Evolutionary conservation across 2,113 vertebrate genomes (phyloP).

Genomic region (Paratilapia polleni): DNA sequence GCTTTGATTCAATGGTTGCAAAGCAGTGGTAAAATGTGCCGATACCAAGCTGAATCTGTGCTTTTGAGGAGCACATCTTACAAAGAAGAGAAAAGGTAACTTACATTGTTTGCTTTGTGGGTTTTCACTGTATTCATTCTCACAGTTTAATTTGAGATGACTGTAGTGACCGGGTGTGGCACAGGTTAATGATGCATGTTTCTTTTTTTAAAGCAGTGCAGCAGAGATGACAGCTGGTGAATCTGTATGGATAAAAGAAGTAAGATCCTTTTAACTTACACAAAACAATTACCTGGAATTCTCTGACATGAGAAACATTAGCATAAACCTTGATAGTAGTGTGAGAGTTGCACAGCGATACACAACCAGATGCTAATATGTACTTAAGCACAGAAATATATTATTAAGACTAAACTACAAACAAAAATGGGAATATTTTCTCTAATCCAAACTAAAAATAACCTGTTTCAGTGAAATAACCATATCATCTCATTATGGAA

Average conservation of each 20-base stretch:
- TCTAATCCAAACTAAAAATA: no score
- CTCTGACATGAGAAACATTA: no score
- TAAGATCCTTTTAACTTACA: not conserved
- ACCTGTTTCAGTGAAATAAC: no score
- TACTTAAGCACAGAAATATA: no score
- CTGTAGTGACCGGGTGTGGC: not conserved
- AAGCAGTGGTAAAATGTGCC: not conserved
- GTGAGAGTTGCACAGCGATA: no score
- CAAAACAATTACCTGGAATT: no score
- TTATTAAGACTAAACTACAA: no score
- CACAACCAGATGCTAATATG: no score
- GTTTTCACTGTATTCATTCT: no score
- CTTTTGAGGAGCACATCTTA: not conserved
- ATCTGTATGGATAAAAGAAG: not conserved
- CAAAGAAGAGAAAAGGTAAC: not conserved
- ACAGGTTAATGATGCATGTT: not conserved
- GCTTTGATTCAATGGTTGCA: not conserved
- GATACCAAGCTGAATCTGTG: not conserved
- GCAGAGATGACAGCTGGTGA: not conserved
- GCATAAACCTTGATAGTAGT: no score
- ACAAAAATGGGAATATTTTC: no score
- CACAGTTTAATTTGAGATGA: accelerated
- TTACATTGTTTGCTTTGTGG: accelerated
- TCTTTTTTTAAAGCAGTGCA: not conserved
- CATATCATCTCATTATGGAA: no score